Conservation (phyloP, 2,888 invertebrate genomes). For the Limnephilus marmoratus region DNA sequence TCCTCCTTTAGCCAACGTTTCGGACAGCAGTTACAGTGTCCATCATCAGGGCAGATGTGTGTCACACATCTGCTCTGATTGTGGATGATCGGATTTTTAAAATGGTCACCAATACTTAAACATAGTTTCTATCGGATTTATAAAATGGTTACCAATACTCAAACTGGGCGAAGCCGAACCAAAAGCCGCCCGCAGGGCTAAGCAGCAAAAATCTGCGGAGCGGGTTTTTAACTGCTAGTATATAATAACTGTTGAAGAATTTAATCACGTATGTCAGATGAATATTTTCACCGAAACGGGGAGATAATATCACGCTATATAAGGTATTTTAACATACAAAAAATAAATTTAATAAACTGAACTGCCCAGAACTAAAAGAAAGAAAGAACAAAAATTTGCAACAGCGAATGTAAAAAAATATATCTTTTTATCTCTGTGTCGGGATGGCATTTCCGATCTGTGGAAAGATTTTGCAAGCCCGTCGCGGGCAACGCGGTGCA, state of each 20-base stretch:
- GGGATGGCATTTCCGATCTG: neutral
- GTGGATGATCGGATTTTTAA: no score
- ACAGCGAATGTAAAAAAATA: neutral
- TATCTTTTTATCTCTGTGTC: neutral
- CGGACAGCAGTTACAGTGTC: no score
- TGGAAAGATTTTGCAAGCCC: constrained; percentile 20
- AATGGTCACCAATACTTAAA: no score
- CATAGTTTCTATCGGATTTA: no score
- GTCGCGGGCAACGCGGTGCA: neutral
- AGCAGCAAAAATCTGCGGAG: no score
- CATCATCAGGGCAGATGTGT: no score
- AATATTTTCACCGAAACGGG: neutral
- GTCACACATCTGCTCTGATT: no score
- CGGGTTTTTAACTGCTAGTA: neutral
- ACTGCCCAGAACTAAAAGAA: neutral
- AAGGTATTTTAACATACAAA: neutral
- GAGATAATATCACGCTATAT: neutral
- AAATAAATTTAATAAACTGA: neutral
- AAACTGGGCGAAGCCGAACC: no score
- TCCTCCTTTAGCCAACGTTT: no score
- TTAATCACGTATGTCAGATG: neutral
- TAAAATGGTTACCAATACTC: no score
- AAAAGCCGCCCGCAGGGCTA: no score
- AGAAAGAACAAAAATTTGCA: neutral
- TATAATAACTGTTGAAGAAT: neutral